Conservation (phyloP, 1,140 invertebrate species). For the Stegodyphus dumicola region DNA sequence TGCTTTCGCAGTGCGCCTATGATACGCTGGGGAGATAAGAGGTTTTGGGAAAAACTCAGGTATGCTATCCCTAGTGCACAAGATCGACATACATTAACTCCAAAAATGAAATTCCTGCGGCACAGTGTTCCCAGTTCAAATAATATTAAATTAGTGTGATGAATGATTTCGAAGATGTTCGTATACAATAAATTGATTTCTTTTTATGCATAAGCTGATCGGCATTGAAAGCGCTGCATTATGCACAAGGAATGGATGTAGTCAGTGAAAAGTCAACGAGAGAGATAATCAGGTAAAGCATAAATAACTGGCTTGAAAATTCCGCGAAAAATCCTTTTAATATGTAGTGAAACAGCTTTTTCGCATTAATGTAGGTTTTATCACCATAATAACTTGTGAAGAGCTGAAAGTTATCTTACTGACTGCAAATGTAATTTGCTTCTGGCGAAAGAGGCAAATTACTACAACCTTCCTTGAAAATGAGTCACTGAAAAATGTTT, state of each 20-base stretch:
- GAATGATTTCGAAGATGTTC: neutral
- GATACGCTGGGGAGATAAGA: slow-evolving; percentile 77
- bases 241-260: neutral
- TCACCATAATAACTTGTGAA: too few species aligned
- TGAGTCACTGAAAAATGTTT: too few species aligned
- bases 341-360: too few species aligned
- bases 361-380: too few species aligned
- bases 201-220: neutral
- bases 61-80: slow-evolving; percentile 84
- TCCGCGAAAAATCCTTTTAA: neutral
- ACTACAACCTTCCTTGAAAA: too few species aligned
- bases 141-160: slow-evolving; percentile 45
- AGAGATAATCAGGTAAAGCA: neutral
- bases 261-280: neutral
- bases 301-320: neutral
- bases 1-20: slow-evolving; percentile 61
- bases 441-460: too few species aligned
- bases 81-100: neutral
- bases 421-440: too few species aligned
- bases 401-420: too few species aligned
- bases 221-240: neutral
- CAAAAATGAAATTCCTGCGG: slow-evolving; percentile 17
- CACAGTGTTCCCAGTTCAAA: slow-evolving; percentile 19
- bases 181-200: neutral
- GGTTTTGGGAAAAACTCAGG: slow-evolving; percentile 93